Conservation (phyloP, 2,797 vertebrate genomes). For the Hippopotamyrus pictus region DNA sequence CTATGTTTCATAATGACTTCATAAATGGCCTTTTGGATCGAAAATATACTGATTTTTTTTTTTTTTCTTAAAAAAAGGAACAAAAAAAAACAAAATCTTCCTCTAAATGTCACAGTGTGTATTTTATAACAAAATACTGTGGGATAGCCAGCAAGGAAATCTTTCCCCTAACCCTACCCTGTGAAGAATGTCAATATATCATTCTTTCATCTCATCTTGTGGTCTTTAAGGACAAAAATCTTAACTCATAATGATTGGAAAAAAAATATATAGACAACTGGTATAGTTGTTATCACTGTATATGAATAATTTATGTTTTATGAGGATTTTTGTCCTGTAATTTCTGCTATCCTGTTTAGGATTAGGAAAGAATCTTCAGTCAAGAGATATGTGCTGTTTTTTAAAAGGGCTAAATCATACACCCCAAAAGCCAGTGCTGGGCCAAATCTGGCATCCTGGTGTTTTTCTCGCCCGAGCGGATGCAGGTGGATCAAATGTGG, state of each 20-base stretch:
- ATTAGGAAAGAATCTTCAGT: background rate
- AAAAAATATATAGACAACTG: background rate
- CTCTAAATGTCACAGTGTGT: background rate
- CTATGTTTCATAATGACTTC: background rate
- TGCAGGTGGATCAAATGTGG: constrained; percentile 12
- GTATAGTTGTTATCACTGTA: background rate
- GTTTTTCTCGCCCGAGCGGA: background rate
- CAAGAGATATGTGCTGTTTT: constrained; percentile 7
- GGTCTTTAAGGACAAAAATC: background rate
- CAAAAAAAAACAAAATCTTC: background rate
- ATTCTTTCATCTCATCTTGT: background rate
- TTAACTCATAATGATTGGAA: background rate
- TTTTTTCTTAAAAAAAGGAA: background rate
- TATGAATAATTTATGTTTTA: background rate
- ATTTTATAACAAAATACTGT: background rate
- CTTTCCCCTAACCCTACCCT: background rate
- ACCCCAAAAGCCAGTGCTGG: background rate
- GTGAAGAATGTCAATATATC: background rate
- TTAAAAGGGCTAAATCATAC: background rate
- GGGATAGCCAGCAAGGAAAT: background rate
- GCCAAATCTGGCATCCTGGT: constrained; percentile 6
- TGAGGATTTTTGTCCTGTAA: background rate
- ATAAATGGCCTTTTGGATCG: background rate
- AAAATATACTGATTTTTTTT: background rate
- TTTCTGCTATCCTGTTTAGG: background rate